Conservation (phyloP, 1,140 invertebrate genomes). For the Zeugodacus cucurbitae region DNA sequence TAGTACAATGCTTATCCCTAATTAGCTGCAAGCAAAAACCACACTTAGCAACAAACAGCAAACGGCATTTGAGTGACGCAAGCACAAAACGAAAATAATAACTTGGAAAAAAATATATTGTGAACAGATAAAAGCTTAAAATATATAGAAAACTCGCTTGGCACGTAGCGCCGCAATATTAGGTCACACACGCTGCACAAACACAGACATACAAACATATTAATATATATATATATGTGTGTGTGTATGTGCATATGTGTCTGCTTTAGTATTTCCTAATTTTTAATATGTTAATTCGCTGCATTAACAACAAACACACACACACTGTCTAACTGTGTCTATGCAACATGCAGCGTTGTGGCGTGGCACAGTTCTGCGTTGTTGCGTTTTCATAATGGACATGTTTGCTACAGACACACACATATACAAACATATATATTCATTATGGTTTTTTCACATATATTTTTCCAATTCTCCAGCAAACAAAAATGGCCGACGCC, state of each 20-base stretch:
- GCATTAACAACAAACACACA: too few species aligned
- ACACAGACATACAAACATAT: neutral
- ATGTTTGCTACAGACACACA: neutral
- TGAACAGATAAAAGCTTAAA: neutral
- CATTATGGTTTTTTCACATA: neutral
- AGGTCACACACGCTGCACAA: neutral
- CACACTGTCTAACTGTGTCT: neutral
- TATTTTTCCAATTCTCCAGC: neutral
- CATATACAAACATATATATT: neutral
- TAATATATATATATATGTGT: too few species aligned
- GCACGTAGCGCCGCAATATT: neutral
- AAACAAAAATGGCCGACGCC: neutral
- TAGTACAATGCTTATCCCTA: too few species aligned
- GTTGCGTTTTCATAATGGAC: conserved; percentile 28
- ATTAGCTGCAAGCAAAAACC: too few species aligned
- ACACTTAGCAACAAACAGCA: neutral
- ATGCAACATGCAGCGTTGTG: conserved; percentile 20
- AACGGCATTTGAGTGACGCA: neutral
- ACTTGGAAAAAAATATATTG: neutral
- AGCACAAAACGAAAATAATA: neutral
- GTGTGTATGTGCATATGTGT: too few species aligned
- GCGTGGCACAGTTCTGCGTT: conserved; percentile 34
- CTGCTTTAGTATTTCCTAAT: neutral
- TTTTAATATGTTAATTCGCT: neutral
- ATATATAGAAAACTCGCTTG: neutral